These are phyloP conservation scores for Arothron firmamentum DNA, from an alignment of 2,113 vertebrate species.

Conservation along the genomic window DNA sequence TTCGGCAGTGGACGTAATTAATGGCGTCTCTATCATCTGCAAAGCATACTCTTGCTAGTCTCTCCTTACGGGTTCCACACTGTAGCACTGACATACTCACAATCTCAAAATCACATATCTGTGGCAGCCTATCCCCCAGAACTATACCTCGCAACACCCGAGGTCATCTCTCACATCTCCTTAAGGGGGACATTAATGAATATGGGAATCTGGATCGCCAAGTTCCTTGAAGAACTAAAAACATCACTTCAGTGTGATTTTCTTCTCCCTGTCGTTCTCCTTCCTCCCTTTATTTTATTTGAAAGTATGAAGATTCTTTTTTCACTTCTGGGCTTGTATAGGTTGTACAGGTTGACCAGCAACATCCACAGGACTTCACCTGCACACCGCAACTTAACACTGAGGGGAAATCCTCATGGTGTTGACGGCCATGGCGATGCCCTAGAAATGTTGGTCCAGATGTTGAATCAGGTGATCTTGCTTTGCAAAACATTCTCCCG, in stretches of 20 bases:
- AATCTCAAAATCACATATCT: neutral
- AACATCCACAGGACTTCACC: neutral
- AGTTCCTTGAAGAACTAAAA: slow-evolving; percentile 53
- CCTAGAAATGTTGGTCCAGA: too few relatives aligned
- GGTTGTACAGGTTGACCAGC: slow-evolving; percentile 1
- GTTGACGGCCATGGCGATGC: too few relatives aligned
- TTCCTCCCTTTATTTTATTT: too few relatives aligned
- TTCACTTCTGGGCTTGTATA: slow-evolving; percentile 17
- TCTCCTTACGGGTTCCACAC: too few relatives aligned
- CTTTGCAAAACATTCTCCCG: too few relatives aligned
- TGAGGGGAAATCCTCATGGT: too few relatives aligned
- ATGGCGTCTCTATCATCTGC: slow-evolving; percentile 20
- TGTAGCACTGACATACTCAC: slow-evolving; percentile 1
- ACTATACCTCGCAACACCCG: slow-evolving; percentile 6
- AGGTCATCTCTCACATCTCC: slow-evolving; percentile 22
- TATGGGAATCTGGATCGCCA: slow-evolving; percentile 53
- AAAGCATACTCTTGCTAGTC: too few relatives aligned
- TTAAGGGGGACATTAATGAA: slow-evolving; percentile 70
- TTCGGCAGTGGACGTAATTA: slow-evolving; percentile 71
- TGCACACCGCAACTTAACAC: too few relatives aligned
- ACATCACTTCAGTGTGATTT: slow-evolving; percentile 37
- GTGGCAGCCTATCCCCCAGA: neutral
- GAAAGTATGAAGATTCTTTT: too few relatives aligned
- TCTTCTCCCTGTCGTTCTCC: slow-evolving; percentile 18
- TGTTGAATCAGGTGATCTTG: too few relatives aligned